Conservation (phyloP, 2,113 vertebrate genomes). For the Choloepus hoffmanni region DNA sequence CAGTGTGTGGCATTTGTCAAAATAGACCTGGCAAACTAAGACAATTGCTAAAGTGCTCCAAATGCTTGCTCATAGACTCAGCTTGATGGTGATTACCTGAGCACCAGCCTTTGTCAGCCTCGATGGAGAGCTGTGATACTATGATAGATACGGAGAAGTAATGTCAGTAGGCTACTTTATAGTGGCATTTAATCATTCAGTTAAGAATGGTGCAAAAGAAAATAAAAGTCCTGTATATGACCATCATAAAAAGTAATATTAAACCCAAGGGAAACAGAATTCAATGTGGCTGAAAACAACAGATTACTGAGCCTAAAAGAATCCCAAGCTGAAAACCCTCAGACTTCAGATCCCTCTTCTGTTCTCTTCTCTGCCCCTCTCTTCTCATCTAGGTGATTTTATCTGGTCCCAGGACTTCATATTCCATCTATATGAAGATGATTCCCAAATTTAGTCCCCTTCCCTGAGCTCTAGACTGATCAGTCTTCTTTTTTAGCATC, state of each 20-base stretch:
- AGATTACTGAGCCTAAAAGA: background rate
- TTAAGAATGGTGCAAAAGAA: conserved; percentile 12
- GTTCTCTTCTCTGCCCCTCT: background rate
- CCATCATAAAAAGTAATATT: background rate
- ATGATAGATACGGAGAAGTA: background rate
- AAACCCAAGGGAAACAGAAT: background rate
- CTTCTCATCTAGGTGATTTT: background rate
- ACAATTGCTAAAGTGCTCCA: background rate
- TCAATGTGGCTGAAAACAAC: conserved; percentile 21
- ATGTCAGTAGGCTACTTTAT: background rate
- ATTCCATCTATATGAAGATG: background rate
- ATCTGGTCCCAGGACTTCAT: background rate
- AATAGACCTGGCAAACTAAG: too few species aligned
- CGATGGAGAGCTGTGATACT: background rate
- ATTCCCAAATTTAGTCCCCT: background rate
- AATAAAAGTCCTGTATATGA: background rate
- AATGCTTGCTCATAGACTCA: background rate
- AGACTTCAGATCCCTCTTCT: background rate
- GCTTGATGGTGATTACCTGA: background rate
- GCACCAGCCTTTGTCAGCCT: background rate
- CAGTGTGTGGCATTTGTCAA: too few species aligned
- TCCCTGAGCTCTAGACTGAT: background rate
- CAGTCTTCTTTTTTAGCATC: background rate
- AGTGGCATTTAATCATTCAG: background rate
- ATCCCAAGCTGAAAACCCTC: background rate